Evolutionary conservation across 1,140 invertebrate genomes (phyloP), one percentile per base, ranked within the genome.

Genomic region (Saccostrea cuccullata): DNA sequence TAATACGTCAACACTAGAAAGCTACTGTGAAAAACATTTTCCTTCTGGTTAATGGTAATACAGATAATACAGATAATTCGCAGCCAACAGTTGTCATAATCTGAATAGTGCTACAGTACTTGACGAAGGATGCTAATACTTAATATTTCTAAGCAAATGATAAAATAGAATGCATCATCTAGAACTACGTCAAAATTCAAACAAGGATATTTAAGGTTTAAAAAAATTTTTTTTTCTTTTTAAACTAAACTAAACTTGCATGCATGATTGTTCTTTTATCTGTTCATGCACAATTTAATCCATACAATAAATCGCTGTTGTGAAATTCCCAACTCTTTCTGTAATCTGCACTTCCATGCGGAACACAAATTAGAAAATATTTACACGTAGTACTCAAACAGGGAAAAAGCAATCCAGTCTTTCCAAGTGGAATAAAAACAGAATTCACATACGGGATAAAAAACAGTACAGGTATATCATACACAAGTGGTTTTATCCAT

Each of bases 21-120:
- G 47, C 70, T 30, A 77, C 70, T 30, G 70, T 77, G 70, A 77
- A 77, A 77, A 77, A 13, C 26, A 77, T 77, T 77, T 77, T n/a
- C 20, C 70, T 36, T 9, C 26, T 12, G 70, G 70, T 77, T 12
- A 77, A 30, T 77, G 11, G 26, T 26, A 36, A 15, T 77, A 3
- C 30, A 12, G 70, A 30, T 77, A 30, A 26, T 77, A 4, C 0
- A 11, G 23, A 77, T 77, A 77, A 30, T 77, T 13, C 70, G 13
- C 8, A 77, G 70, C 70, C 70, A 36, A 15, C 70, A 77, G 26
- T 73, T 73, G 67, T 77, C 70, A 30, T 26, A 77, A 30, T 47
- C 70, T 40, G 8, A 47, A 11, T 4, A 36, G 9, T 15, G 70
- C 11, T 77, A 17, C 15, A 30, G 70, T 77, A 36, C 70, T 77